These are phyloP conservation scores for Leptinotarsa defecta DNA, from an alignment of 1,140 invertebrate species.

Conservation along the genomic window DNA sequence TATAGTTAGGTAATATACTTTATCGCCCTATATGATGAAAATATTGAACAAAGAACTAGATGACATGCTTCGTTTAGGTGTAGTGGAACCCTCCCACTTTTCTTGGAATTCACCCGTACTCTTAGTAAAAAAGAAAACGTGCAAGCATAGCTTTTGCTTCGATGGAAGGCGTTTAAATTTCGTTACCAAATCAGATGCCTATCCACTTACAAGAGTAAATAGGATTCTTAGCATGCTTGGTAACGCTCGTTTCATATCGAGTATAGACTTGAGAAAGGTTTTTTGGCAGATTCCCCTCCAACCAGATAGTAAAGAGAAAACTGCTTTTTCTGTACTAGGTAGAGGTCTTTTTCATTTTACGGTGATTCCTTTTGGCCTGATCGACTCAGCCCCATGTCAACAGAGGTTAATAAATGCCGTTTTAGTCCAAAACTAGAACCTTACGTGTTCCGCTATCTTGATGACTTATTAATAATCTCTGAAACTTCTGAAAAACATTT, in stretches of 20 bases:
- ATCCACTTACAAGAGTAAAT: too few species aligned
- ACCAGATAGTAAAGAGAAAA: not conserved
- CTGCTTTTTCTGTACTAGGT: not conserved
- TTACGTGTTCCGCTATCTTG: not conserved
- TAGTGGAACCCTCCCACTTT: not conserved
- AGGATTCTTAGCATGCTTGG: not conserved
- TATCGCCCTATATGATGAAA: not conserved
- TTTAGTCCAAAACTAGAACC: slow-evolving; percentile 11
- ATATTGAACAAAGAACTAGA: not conserved
- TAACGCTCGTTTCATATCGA: not conserved
- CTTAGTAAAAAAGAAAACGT: not conserved
- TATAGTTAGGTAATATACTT: not conserved
- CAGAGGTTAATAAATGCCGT: slow-evolving; percentile 6
- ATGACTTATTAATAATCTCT: not conserved
- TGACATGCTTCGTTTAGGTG: not conserved
- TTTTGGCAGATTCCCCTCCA: not conserved
- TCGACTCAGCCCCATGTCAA: not conserved
- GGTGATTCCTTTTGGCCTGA: not conserved
- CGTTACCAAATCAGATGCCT: too few species aligned
- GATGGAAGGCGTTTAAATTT: too few species aligned
- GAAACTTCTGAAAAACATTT: not conserved
- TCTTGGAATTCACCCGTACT: not conserved
- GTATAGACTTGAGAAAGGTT: not conserved
- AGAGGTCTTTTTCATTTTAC: not conserved
- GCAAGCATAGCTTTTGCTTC: not conserved